Evolutionary conservation across 2,797 vertebrate species (phyloP), one percentile per base, ranked within the genome.

Genomic region (Pterois miles): DNA sequence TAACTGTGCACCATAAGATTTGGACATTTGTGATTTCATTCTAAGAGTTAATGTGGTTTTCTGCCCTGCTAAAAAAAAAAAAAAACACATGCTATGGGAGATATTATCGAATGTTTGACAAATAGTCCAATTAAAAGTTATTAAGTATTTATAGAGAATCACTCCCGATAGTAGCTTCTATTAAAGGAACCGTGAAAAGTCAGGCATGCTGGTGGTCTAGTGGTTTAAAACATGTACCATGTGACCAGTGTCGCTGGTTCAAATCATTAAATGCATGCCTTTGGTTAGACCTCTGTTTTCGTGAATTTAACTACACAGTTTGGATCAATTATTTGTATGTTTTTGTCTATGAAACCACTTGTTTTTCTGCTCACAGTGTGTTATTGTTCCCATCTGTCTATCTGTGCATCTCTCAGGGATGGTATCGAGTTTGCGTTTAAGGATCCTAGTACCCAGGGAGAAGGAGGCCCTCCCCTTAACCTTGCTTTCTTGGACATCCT

Each of bases 351-450:
- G 3, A 58, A 75, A 48, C 1, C 1, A 20, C 13, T 22, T 34
- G 1, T 48, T 27, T 46, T 36, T 54, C 22, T 34, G 16, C 65
- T 86, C 31, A 81, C 58, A 3, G 7, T 53, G n/a, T 73, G 5
- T 64, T 68, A 2, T 46, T 79, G 25, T 68, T 36, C 2, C 38
- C 52, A 16, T 77, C 8, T 73, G 9, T 66, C 57, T 77, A 7
- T 4, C 2, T 52, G 2, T 71, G 48, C 27, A 6, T 71, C 14
- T 82, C 8, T 34, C 85, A 99, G 98, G 93, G 98, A 99, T 90
- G 98, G 98, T 64, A 99, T 99, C 65, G 98, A 99, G 95, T 99
- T 99, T 96, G 96, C 98, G 59, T 99, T 99, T 92, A 99, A 99
- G 91, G 98, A 99, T 20, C 97, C 96, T 52, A 99, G 97, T 93